Conservation (phyloP, 2,888 invertebrate genomes). For the Aspidapion aeneum region DNA sequence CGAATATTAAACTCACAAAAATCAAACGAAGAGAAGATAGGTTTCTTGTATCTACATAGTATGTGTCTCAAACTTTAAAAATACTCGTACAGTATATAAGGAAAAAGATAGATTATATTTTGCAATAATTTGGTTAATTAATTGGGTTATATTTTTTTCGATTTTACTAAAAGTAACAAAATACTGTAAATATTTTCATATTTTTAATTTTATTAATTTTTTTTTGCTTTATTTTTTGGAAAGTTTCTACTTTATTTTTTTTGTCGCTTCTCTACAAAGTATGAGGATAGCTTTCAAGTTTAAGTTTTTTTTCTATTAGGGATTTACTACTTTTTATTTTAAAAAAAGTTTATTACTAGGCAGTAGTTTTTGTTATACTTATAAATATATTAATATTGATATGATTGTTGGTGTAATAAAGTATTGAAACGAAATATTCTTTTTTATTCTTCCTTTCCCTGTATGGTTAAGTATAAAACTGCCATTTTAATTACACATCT, state of each 20-base stretch:
- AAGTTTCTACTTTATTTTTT: background rate
- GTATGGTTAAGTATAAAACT: too few relatives aligned
- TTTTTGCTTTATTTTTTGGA: background rate
- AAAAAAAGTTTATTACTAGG: conserved; percentile 44
- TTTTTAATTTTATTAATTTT: background rate
- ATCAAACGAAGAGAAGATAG: too few relatives aligned
- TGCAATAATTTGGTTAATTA: background rate
- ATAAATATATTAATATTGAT: conserved; percentile 50
- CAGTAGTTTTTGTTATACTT: conserved; percentile 49
- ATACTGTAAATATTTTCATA: background rate
- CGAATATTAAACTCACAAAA: too few relatives aligned
- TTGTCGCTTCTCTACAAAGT: background rate
- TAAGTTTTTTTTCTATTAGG: background rate
- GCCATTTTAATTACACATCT: too few relatives aligned
- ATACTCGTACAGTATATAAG: background rate
- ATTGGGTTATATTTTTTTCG: background rate
- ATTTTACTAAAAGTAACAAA: background rate
- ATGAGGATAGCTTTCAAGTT: background rate
- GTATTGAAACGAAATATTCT: conserved; percentile 28
- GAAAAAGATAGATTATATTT: background rate
- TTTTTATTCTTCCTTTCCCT: too few relatives aligned
- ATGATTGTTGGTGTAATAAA: conserved; percentile 53
- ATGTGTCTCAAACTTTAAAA: background rate
- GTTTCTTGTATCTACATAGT: background rate
- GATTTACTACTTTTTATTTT: background rate